phyloP scores from a whole-genome alignment of 2,113 vertebrate genomes.

The Suricata suricatta region DNA sequence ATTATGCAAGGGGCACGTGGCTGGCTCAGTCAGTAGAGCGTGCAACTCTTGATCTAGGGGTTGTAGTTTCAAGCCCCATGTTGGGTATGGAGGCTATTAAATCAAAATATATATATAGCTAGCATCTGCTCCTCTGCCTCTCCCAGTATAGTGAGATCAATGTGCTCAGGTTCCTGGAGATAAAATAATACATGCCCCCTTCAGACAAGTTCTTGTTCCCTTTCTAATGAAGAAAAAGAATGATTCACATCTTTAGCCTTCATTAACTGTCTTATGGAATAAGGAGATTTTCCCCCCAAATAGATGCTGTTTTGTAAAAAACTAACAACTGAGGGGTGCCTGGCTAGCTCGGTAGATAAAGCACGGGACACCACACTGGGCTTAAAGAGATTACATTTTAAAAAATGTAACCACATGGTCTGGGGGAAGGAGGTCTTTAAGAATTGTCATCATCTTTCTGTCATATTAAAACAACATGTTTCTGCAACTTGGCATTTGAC shows the following conservation, averaged over 20 bases:
- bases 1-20: too few species aligned
- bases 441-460: not conserved
- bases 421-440: not conserved
- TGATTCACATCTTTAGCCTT: not conserved
- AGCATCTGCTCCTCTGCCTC: too few species aligned
- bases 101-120: too few species aligned
- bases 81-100: too few species aligned
- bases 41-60: too few species aligned
- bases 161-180: not conserved
- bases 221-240: not conserved
- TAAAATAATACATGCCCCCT: too few species aligned
- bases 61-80: too few species aligned
- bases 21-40: too few species aligned
- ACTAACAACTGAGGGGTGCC: not conserved
- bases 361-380: too few species aligned
- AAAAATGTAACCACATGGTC: not conserved
- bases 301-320: not conserved
- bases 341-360: not conserved
- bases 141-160: not conserved
- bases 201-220: not conserved
- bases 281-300: not conserved
- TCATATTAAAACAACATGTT: not conserved
- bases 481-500: accelerated
- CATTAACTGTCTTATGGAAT: not conserved
- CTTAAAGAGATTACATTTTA: too few species aligned